Evolutionary conservation across 2,888 invertebrate species (phyloP), one percentile per base, ranked within the genome.

Genomic region (Pseudococcus viburni): DNA sequence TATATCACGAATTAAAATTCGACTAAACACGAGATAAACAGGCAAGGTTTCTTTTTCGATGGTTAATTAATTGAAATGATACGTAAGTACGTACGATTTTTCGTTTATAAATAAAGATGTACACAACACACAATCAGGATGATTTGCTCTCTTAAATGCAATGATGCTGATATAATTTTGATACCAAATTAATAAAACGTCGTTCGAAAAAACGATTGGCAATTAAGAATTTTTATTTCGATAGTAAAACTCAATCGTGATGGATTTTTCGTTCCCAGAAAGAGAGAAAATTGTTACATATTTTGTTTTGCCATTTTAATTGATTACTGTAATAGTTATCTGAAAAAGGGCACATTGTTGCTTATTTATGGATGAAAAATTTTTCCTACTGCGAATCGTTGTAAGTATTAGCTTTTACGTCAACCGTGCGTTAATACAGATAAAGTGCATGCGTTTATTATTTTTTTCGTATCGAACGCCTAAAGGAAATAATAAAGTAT

Each of bases 401-500:
- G 73, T 17, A 33, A 33, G 73, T 73, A 73, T 17, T 26, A 8
- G n/a, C 26, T 19, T 33, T 33, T 33, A 33, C 26, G 26, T 33
- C 26, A 33, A 33, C 26, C 26, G 26, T 3, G 59, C n/a, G 26
- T 15, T 15, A 15, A 33, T 22, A 64, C 9, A 33, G 59, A 33
- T 64, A 64, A 22, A 15, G 64, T 64, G 73, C 73, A 17, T 33
- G 73, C 73, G 9, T 33, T 73, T 73, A 17, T 73, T 15, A 33
- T 64, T 39, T 42, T 68, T 68, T 73, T 39, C 19, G 64, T 12
- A 73, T 73, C 33, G 15, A 33, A 33, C 33, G 15, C 22, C 22
- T 12, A 73, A 73, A 73, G 73, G 73, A 73, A 73, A 73, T 33
- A 73, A 73, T 73, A 73, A 73, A 73, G 22, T 73, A 73, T 73